A percentile compares a stretch with the other conserved stretches of the same genome.
phyloP scores from a whole-genome alignment of 2,797 vertebrate genomes.

The Melanotaenia maccullochi region DNA sequence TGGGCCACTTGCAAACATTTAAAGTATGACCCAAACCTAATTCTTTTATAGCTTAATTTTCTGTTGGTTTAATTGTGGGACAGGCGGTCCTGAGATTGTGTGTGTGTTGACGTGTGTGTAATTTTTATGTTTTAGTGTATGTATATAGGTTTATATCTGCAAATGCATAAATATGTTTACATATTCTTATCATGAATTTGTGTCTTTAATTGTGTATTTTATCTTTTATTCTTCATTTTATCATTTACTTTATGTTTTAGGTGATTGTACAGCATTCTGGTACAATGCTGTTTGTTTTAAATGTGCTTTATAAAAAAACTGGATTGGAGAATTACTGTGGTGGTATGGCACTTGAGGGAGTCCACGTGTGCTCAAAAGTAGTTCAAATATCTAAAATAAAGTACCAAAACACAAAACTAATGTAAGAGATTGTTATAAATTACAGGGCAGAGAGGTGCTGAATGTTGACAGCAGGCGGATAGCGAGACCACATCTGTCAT shows the following conservation, averaged over 20 bases:
- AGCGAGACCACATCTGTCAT: constrained; percentile 7
- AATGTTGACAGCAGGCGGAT: constrained; percentile 4
- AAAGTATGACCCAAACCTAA: background rate
- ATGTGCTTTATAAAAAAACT: no score
- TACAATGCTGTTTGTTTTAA: no score
- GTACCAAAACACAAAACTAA: constrained; percentile 1
- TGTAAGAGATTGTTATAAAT: background rate
- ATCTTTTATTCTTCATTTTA: no score
- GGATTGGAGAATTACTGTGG: background rate
- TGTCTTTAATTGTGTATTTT: no score
- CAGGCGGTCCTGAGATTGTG: background rate
- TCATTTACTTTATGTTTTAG: no score
- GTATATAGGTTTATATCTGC: no score
- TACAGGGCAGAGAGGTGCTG: constrained; percentile 4
- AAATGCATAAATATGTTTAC: no score
- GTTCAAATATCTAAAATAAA: constrained; percentile 20
- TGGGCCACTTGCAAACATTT: background rate
- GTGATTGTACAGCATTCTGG: no score
- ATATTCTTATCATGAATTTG: no score
- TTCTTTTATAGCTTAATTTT: no score
- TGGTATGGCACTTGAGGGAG: background rate
- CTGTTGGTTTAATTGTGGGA: background rate
- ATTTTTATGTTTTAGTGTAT: no score
- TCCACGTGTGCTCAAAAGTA: background rate
- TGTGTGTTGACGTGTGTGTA: no score